A percentile compares a stretch with the other conserved stretches of the same genome.
Evolutionary conservation across 2,888 invertebrate species (phyloP).

Genomic region (Scaptomyza polygonia): DNA sequence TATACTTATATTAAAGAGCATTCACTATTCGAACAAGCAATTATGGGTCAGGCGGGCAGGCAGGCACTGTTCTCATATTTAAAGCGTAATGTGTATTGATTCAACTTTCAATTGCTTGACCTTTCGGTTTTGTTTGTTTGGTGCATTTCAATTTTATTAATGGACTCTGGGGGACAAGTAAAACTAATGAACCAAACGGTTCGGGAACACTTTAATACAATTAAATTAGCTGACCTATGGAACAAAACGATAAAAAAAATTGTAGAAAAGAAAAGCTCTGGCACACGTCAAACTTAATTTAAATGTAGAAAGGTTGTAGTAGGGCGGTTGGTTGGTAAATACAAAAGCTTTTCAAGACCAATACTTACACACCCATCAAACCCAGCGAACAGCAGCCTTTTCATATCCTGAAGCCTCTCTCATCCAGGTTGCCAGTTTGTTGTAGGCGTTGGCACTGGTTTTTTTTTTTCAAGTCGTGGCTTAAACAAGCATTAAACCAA

Average conservation of each 20-base stretch:
- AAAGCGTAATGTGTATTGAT: neutral
- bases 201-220: neutral
- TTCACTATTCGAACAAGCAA: neutral
- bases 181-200: neutral
- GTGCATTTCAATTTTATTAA: neutral
- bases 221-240: neutral
- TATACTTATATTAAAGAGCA: too few relatives aligned
- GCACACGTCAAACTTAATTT: conserved; percentile 23
- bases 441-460: conserved; percentile 47
- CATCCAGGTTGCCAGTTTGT: conserved; percentile 12
- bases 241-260: neutral
- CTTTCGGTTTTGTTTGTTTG: neutral
- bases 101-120: neutral
- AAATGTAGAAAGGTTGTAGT: neutral
- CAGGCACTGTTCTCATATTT: neutral
- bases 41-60: neutral
- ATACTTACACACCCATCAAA: conserved; percentile 9
- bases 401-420: conserved; percentile 28
- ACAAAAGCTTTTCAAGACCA: conserved; percentile 23
- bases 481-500: conserved; percentile 46
- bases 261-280: too few relatives aligned
- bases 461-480: conserved; percentile 24
- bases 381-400: conserved; percentile 24
- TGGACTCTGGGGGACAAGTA: neutral
- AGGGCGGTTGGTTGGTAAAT: too few relatives aligned